Conservation (phyloP, 1,140 invertebrate genomes). For the Heliconius nattereri region DNA sequence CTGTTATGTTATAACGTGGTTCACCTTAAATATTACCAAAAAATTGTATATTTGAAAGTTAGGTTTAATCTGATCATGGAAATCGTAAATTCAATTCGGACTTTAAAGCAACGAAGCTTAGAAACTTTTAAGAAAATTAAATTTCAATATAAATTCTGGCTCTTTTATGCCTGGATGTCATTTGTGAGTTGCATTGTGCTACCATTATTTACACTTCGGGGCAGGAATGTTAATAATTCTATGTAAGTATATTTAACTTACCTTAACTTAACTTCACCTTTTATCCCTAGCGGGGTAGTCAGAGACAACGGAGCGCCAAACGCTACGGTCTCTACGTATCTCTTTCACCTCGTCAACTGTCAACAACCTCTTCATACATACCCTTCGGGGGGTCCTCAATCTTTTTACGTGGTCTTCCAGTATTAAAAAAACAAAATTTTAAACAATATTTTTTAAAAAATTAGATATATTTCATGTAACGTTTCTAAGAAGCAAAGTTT, state of each 20-base stretch:
- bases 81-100: neutral
- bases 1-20: neutral
- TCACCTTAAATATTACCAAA: neutral
- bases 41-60: neutral
- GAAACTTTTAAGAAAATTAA: neutral
- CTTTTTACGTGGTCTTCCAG: too few species aligned
- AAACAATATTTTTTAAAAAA: too few species aligned
- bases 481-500: neutral
- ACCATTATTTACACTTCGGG: conserved; percentile 58
- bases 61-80: neutral
- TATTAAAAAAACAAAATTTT: too few species aligned
- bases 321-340: too few species aligned
- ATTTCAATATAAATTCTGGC: neutral
- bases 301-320: too few species aligned
- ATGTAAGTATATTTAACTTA: conserved; percentile 47
- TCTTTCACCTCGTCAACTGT: too few species aligned
- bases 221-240: conserved; percentile 60
- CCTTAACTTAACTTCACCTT: too few species aligned
- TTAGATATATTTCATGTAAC: too few species aligned
- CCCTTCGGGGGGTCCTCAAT: too few species aligned
- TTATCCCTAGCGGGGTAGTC: too few species aligned
- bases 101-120: neutral
- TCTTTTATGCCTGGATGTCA: neutral
- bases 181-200: neutral
- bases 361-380: too few species aligned